Percentiles rank a stretch among this genome's conserved stretches.
These are phyloP conservation scores for Drosophila funebris DNA, from an alignment of 1,140 invertebrate species.

Conservation along the genomic window DNA sequence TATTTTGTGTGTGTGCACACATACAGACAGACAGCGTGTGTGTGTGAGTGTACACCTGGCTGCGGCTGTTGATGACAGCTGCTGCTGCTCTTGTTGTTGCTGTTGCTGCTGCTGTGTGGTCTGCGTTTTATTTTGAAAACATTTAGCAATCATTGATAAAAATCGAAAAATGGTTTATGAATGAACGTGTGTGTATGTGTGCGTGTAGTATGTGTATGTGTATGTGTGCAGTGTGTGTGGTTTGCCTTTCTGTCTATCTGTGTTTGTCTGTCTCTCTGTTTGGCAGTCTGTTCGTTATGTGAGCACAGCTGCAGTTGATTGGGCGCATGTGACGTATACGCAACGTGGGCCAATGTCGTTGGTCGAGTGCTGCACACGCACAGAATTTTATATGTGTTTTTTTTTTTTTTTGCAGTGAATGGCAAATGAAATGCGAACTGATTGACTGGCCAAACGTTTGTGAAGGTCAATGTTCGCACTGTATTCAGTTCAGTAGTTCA, in stretches of 20 bases:
- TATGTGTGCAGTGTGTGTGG: constrained; percentile 20
- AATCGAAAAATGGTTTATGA: constrained; percentile 78
- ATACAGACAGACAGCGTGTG: too few relatives aligned
- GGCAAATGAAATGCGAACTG: constrained; percentile 54
- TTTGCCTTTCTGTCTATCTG: constrained; percentile 10
- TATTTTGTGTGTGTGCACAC: constrained; percentile 29
- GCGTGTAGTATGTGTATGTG: neutral
- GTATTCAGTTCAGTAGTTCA: too few relatives aligned
- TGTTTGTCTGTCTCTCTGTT: neutral
- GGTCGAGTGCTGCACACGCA: neutral
- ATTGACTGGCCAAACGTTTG: constrained; percentile 38
- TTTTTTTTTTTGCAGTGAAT: constrained; percentile 46
- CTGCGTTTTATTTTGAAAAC: constrained; percentile 67
- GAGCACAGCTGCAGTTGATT: constrained; percentile 70
- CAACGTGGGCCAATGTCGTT: constrained; percentile 40
- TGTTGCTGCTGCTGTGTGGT: constrained; percentile 31
- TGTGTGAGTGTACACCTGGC: constrained; percentile 38
- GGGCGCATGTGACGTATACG: constrained; percentile 67
- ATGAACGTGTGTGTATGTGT: constrained; percentile 47
- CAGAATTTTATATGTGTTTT: constrained; percentile 29
- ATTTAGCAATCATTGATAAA: constrained; percentile 82
- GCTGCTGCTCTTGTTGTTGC: constrained; percentile 13
- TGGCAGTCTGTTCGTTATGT: constrained; percentile 16
- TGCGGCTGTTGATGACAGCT: constrained; percentile 21
- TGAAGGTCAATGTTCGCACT: constrained; percentile 65